Conservation (phyloP, 2,888 invertebrate species). For the Leptopilina syphax region DNA sequence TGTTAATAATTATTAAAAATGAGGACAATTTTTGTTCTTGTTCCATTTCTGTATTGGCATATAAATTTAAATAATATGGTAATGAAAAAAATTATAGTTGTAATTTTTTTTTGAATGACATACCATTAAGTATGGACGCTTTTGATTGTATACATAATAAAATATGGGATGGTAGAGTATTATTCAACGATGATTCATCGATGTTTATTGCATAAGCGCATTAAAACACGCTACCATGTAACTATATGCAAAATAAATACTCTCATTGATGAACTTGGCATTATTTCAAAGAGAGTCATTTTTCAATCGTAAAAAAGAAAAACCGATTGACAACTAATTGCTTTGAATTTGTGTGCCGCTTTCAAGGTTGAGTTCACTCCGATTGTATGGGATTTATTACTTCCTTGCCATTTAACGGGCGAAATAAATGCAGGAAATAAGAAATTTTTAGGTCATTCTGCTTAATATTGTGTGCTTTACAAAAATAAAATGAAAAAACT, state of each 20-base stretch:
- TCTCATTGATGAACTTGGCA: background rate
- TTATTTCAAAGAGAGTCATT: background rate
- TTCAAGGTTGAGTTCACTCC: conserved; percentile 29
- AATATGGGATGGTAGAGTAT: background rate
- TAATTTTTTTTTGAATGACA: no score
- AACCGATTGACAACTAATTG: conserved; percentile 20
- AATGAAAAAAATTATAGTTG: no score
- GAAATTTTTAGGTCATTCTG: conserved; percentile 17
- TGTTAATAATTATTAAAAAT: no score
- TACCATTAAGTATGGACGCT: no score
- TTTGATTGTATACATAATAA: background rate
- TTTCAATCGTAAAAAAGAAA: conserved; percentile 16
- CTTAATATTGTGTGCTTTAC: background rate
- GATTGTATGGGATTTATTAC: conserved; percentile 38
- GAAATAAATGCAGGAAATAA: conserved; percentile 35
- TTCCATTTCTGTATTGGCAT: no score
- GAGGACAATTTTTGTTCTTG: no score
- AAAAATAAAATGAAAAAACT: conserved; percentile 7
- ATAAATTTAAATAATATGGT: background rate
- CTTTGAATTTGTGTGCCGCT: conserved; percentile 14
- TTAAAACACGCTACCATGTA: background rate
- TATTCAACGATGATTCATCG: conserved; percentile 5
- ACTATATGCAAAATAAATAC: background rate
- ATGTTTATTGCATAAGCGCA: conserved; percentile 11
- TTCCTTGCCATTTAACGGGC: conserved; percentile 21